Evolutionary conservation across 1,140 invertebrate species (phyloP), one percentile per base, ranked within the genome.

Genomic region (Stegodyphus mimosarum): DNA sequence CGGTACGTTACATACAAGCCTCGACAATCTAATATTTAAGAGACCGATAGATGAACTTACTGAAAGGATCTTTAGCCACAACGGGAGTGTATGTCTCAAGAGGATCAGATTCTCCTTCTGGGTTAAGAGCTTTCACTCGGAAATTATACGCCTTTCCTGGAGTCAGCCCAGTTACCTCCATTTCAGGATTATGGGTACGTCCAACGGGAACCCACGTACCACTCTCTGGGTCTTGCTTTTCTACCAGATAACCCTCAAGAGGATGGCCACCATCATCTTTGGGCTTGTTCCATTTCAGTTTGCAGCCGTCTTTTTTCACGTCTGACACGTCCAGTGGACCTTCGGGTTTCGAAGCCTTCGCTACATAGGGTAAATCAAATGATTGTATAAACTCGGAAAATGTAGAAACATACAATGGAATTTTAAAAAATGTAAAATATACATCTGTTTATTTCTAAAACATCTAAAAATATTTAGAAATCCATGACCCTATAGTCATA

Each of bases 121-220:
- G 97, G 90, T 99, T 99, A 10, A 99, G 91, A 13, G 98, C 98
- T 89, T 98, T 98, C 3, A 99, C 98, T 78, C 98, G 93, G 94
- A 99, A 99, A 92, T 98, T 96, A 90, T 99, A 99, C 89, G 98
- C 96, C 89, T 99, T 96, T 78, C 97, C 98, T 81, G 97, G 95
- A 80, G 95, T 95, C 51, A 98, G 90, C 17, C 96, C 96, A 81
- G 95, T 94, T 0, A 98, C 96, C 90, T 95, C 95, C 93, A 96
- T 94, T 90, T 97, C 96, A 5, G 95, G 95, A 88, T 96, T 96
- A 17, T 94, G 93, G 15, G 95, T 93, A 87, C 95, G 93, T 50
- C 94, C 95, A 89, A 96, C 96, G n/a, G 97, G 96, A 87, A 98
- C 94, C 98, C 98, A 99, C 84, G 94, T 94, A 15, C 97, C 96